These are phyloP conservation scores for Drusus annulatus DNA, from an alignment of 1,140 invertebrate species.

Conservation along the genomic window DNA sequence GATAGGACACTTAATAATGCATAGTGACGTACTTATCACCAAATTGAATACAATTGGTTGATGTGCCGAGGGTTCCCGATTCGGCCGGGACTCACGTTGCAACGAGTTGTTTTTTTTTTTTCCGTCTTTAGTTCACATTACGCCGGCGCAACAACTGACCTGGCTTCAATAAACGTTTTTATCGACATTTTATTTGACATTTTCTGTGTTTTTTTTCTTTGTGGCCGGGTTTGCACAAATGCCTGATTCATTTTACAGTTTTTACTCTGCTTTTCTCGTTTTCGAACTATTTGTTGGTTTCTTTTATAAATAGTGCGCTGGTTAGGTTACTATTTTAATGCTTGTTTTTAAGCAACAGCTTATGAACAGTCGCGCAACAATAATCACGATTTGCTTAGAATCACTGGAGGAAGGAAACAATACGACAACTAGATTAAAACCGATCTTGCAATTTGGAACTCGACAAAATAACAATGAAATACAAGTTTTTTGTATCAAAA, in stretches of 20 bases:
- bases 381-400: background rate
- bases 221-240: background rate
- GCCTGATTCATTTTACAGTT: constrained; percentile 2
- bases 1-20: too few species aligned
- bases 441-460: too few species aligned
- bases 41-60: too few species aligned
- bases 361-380: background rate
- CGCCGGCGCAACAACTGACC: background rate
- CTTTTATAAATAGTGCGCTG: background rate
- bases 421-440: too few species aligned
- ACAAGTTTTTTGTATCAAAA: too few species aligned
- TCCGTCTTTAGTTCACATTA: background rate
- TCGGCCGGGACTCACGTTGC: background rate
- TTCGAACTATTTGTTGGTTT: background rate
- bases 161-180: background rate
- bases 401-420: too few species aligned
- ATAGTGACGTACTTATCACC: too few species aligned
- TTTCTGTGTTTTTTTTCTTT: constrained; percentile 4
- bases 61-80: background rate
- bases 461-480: too few species aligned
- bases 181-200: constrained; percentile 1
- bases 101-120: background rate
- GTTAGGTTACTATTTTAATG: background rate
- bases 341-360: background rate
- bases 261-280: too few species aligned